Base-by-base conservation (phyloP, 92 coral and sea anemone species). In the Desmophyllum pertusum region DNA sequence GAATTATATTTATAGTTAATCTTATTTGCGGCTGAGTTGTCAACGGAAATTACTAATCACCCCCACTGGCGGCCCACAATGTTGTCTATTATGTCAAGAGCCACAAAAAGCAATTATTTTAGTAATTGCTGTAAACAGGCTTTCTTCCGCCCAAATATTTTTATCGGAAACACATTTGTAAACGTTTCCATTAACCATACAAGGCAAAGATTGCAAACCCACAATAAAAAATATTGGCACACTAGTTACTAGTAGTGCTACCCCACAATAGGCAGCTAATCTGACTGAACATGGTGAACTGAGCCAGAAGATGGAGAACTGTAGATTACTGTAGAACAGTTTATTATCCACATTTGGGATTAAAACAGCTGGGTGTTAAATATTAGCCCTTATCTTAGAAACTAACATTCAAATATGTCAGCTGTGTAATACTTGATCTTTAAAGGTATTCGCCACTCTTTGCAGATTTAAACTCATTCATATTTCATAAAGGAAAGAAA, bases 101-200 rank as follows among this genome's bases (percentile, higher is more conserved):
- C 79, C 37, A 50, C 7, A 52, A 29, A 48, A 39, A 67, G 45
- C 17, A 23, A 53, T 37, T 51, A 33, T 76, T 33, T 76, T 27
- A 41, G 41, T 10, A 61, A 77, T 55, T 59, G 33, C 39, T 18
- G 41, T 67, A 36, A 74, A 77, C 37, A 77, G 38, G 23, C 70
- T n/a, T 59, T 77, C 27, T 75, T 55, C 81, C 81, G 33, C 69
- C 36, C 69, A 14, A 53, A 76, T 25, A n/a, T 55, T 76, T 76
- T 76, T 42, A 35, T 14, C 69, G 29, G 36, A 23, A 37, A 25
- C 36, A 51, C 64, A 52, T 50, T 75, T 35, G 18, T 33, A 51
- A 51, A 18, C 39, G 70, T 10, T 38, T 38, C 36, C 42, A 40
- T 35, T 78, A 41, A 62, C 72, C 73, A 39, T 29, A 42, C 31